Evolutionary conservation across 2,888 invertebrate genomes (phyloP).

Genomic region (Syrphus vitripennis): DNA sequence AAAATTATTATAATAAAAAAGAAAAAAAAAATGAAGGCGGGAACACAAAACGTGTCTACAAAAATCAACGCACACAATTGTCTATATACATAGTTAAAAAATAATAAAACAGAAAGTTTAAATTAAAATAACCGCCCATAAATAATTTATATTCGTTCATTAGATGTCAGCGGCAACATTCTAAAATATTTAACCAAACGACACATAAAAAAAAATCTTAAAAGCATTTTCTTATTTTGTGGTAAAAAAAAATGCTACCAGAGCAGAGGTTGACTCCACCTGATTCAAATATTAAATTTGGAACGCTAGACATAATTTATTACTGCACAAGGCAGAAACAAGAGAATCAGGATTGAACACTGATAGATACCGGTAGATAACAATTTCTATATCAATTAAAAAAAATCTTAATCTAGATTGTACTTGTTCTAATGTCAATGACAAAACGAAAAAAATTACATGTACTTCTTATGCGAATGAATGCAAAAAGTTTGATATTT

Average conservation of each 20-base stretch:
- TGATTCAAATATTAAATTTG: slow-evolving; percentile 41
- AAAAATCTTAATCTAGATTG: too few relatives aligned
- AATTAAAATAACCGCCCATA: slow-evolving; percentile 42
- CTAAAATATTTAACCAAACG: slow-evolving; percentile 8
- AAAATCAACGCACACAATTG: too few relatives aligned
- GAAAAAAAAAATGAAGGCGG: neutral
- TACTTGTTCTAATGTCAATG: too few relatives aligned
- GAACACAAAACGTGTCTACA: too few relatives aligned
- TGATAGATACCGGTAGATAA: neutral
- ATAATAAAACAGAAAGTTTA: slow-evolving; percentile 8
- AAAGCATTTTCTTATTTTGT: slow-evolving; percentile 47
- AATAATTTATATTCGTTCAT: slow-evolving; percentile 51
- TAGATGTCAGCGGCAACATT: slow-evolving; percentile 43
- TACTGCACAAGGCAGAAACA: slow-evolving; percentile 5
- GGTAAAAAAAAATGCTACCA: neutral
- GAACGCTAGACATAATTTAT: slow-evolving; percentile 46
- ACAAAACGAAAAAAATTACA: too few relatives aligned
- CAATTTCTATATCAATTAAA: too few relatives aligned
- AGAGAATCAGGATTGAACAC: neutral
- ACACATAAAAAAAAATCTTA: slow-evolving; percentile 4
- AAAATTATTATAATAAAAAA: too few relatives aligned
- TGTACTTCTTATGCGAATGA: too few relatives aligned
- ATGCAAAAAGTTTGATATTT: too few relatives aligned
- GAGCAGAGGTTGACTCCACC: slow-evolving; percentile 22
- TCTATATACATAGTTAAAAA: neutral